Base-by-base conservation (phyloP, 2,797 vertebrate species). In the Tapera naevia region DNA sequence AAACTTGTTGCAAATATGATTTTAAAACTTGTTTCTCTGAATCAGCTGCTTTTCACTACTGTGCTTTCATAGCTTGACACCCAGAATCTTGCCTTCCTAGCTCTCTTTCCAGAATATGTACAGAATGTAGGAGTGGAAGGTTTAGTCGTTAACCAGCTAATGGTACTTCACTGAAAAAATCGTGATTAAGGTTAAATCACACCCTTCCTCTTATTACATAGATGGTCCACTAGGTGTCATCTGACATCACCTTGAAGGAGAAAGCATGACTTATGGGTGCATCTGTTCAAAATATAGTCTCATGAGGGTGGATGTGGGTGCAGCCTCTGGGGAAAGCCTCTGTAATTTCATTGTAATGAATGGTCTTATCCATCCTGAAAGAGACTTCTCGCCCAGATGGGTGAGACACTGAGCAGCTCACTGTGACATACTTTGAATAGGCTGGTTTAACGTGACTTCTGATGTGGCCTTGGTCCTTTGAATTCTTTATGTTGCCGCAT, bases 191-290 rank as follows among this genome's bases (percentile, higher is more conserved):
- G 8, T 13, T 5, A 6, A 50, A 74, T 60, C 2, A 15, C 14
- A 9, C 2, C 12, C 24, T 90, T 76, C 8, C 13, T 61, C 7
- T 13, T 27, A 41, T 86, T 95, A 48, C 86, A 51, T 5, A 21
- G 18, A 7, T 48, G 50, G 11, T 57, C 97, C 97, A 97, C 97
- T 97, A 97, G 97, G 51, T 96, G 97, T 97, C 97, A 67, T 48
- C 80, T 67, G 76, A 75, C 58, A 78, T 91, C 83, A 32, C 18
- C 5, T 24, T 72, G 88, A 69, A 85, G 79, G 67, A 83, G 78
- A 45, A 35, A 8, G 15, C 30, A 2, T 10, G 18, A 7, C 9
- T 6, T 4, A 13, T 2, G 5, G 9, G 23, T 27, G 23, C 9
- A 2, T 84, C 28, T 16, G 24, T 62, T 78, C 69, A 33, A 23